These are phyloP conservation scores for Porites lutea DNA, from an alignment of 64 coral and sea anemone species.

Conservation along the genomic window DNA sequence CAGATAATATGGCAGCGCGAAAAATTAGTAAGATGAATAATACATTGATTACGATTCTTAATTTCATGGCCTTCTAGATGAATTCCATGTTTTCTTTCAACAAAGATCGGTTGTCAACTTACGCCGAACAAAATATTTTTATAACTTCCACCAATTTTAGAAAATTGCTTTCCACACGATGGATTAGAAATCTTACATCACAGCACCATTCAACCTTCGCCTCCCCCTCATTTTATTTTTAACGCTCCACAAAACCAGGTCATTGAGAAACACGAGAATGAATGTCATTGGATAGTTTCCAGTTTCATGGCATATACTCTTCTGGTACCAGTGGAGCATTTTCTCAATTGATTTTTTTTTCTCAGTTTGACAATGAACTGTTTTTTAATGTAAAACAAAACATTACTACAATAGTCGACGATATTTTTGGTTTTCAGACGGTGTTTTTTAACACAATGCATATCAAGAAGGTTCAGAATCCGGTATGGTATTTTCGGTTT, in stretches of 20 bases:
- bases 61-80: constrained; percentile 30
- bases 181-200: constrained; percentile 61
- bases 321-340: constrained; percentile 19
- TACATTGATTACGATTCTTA: not conserved
- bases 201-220: constrained; percentile 36
- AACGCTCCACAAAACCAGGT: constrained; percentile 42
- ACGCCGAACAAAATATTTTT: not conserved
- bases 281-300: constrained; percentile 24
- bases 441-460: too few relatives aligned
- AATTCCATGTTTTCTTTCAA: constrained; percentile 17
- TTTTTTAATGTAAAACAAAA: too few relatives aligned
- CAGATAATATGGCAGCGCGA: not conserved
- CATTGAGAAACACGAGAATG: not conserved
- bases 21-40: constrained; percentile 1
- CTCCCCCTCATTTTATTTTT: constrained; percentile 4
- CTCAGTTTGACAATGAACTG: not conserved
- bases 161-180: not conserved
- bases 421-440: too few relatives aligned
- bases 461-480: too few relatives aligned
- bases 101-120: not conserved
- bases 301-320: not conserved
- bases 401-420: too few relatives aligned
- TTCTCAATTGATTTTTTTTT: not conserved
- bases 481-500: too few relatives aligned
- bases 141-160: not conserved